These are phyloP conservation scores for Disparrhopalites patrizii DNA, from an alignment of 2,888 invertebrate genomes.

Conservation along the genomic window DNA sequence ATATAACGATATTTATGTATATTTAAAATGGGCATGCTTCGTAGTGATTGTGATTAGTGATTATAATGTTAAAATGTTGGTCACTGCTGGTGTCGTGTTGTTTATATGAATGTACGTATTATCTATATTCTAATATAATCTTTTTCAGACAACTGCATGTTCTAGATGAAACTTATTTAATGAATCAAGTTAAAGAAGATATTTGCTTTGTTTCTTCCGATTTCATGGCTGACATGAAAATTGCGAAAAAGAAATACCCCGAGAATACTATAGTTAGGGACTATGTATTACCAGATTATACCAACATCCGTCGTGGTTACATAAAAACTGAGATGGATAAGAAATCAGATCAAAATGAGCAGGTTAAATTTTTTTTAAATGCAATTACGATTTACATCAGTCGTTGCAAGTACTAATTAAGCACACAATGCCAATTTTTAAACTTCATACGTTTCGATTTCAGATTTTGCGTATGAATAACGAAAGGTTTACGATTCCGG, in stretches of 20 bases:
- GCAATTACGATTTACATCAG: no score
- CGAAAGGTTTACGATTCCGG: constrained; percentile 92
- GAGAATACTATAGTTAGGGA: constrained; percentile 72
- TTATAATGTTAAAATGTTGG: neutral
- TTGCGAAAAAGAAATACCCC: constrained; percentile 59
- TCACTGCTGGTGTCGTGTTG: neutral
- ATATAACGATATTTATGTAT: neutral
- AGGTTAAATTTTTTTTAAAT: constrained; percentile 48
- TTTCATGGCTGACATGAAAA: constrained; percentile 73
- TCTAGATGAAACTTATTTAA: constrained; percentile 97
- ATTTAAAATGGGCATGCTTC: no score
- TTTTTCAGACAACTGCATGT: constrained; percentile 80
- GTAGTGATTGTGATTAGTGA: no score
- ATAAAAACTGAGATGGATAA: constrained; percentile 54
- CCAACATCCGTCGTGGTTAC: constrained; percentile 77
- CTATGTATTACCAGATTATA: constrained; percentile 95
- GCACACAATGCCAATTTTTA: neutral
- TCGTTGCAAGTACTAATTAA: neutral
- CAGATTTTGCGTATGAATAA: constrained; percentile 84
- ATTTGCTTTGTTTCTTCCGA: constrained; percentile 86
- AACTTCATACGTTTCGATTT: constrained; percentile 5
- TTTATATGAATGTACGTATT: neutral
- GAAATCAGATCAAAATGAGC: constrained; percentile 53
- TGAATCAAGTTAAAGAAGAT: constrained; percentile 98
- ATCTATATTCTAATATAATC: neutral